Evolutionary conservation across 2,888 invertebrate genomes (phyloP).

Genomic region (Agriopis aurantiaria): DNA sequence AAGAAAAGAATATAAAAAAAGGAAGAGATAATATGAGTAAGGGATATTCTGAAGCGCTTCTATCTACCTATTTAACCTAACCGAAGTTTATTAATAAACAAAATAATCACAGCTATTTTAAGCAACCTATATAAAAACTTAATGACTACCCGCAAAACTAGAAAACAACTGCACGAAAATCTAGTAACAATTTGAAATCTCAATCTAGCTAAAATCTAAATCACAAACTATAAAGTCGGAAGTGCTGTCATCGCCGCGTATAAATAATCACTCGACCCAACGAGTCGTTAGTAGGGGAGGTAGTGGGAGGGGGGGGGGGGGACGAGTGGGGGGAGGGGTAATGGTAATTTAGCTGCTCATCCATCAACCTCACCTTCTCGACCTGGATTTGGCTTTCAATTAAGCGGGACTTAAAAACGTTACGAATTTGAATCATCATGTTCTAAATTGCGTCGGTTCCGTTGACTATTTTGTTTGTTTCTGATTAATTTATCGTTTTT

Average conservation of each 20-base stretch:
- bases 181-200: conserved; percentile 58
- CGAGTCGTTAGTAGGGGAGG: conserved; percentile 69
- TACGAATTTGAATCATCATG: conserved; percentile 27
- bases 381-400: conserved; percentile 77
- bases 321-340: conserved; percentile 47
- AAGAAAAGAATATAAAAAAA: too few relatives aligned
- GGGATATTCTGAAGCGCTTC: too few relatives aligned
- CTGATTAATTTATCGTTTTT: neutral
- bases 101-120: too few relatives aligned
- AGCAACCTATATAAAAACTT: neutral
- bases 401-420: conserved; percentile 57
- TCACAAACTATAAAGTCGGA: conserved; percentile 74
- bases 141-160: conserved; percentile 21
- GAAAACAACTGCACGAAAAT: conserved; percentile 42
- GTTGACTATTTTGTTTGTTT: conserved; percentile 8
- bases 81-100: too few relatives aligned
- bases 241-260: conserved; percentile 76
- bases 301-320: conserved; percentile 48
- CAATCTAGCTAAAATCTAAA: conserved; percentile 69
- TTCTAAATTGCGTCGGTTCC: conserved; percentile 17
- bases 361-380: conserved; percentile 75
- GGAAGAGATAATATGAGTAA: too few relatives aligned
- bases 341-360: conserved; percentile 78
- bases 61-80: too few relatives aligned
- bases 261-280: conserved; percentile 79